Evolutionary conservation across 2,797 vertebrate species (phyloP).

Genomic region (Sciaenops ocellatus): DNA sequence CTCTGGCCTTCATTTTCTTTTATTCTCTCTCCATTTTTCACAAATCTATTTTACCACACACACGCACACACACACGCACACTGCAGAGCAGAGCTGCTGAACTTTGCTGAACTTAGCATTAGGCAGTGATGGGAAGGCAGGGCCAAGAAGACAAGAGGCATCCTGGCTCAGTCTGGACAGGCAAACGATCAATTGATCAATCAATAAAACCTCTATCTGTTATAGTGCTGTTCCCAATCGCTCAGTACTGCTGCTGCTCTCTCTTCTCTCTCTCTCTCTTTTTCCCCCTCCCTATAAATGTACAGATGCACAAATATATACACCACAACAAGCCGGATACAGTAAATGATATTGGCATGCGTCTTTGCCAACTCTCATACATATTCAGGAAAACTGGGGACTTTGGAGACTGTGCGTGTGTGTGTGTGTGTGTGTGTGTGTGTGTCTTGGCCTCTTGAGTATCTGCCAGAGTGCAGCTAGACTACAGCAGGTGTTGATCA

Average conservation of each 20-base stretch:
- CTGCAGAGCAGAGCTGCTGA: conserved; percentile 70
- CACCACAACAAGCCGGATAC: conserved; percentile 46
- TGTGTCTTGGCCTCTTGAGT: conserved; percentile 22
- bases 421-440: conserved; percentile 18
- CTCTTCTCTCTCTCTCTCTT: background rate
- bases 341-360: conserved; percentile 61
- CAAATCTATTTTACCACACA: conserved; percentile 9
- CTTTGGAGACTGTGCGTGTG: conserved; percentile 17
- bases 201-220: conserved; percentile 78
- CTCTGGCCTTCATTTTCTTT: background rate
- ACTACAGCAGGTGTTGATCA: conserved; percentile 57
- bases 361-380: conserved; percentile 57
- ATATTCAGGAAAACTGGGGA: conserved; percentile 56
- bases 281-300: conserved; percentile 30
- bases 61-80: conserved; percentile 10
- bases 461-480: conserved; percentile 44
- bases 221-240: conserved; percentile 72
- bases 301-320: conserved; percentile 40
- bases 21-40: conserved; percentile 4
- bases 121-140: conserved; percentile 64
- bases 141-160: conserved; percentile 65
- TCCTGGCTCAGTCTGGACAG: conserved; percentile 68
- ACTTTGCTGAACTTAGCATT: conserved; percentile 77
- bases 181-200: conserved; percentile 75
- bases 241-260: conserved; percentile 36